A percentile compares a stretch with the other conserved stretches of the same genome.
Conservation (phyloP, 2,888 invertebrate species). For the Rhorus exstirpatorius region DNA sequence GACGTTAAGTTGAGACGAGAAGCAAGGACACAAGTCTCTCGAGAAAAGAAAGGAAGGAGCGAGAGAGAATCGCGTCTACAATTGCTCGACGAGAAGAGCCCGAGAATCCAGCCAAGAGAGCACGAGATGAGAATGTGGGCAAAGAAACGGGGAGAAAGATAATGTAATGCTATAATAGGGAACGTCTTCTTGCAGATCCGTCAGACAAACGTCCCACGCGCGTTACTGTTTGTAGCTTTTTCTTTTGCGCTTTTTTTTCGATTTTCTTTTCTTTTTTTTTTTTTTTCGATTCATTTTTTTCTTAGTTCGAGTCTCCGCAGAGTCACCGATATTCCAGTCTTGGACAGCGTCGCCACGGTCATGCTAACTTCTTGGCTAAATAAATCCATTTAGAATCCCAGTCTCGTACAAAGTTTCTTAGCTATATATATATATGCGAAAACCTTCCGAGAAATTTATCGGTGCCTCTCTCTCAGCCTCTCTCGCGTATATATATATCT, state of each 20-base stretch:
- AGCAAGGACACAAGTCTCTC: slow-evolving; percentile 32
- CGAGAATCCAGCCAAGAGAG: slow-evolving; percentile 44
- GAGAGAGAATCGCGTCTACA: slow-evolving; percentile 52
- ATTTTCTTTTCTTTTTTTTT: slow-evolving; percentile 9
- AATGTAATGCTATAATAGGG: slow-evolving; percentile 69
- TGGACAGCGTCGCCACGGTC: slow-evolving; percentile 5
- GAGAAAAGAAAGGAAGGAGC: not conserved
- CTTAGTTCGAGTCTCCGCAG: slow-evolving; percentile 12
- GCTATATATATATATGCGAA: slow-evolving; percentile 50
- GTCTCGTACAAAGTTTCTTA: slow-evolving; percentile 70
- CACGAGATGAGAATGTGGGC: slow-evolving; percentile 62
- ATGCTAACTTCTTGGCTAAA: slow-evolving; percentile 58
- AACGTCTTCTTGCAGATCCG: slow-evolving; percentile 67
- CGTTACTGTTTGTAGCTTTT: slow-evolving; percentile 56
- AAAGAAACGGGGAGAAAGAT: slow-evolving; percentile 69
- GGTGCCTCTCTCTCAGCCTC: slow-evolving; percentile 27
- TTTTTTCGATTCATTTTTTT: too few species aligned
- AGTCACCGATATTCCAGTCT: slow-evolving; percentile 48
- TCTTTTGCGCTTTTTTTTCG: slow-evolving; percentile 2
- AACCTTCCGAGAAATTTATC: slow-evolving; percentile 63
- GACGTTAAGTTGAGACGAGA: slow-evolving; percentile 39
- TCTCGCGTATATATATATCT: slow-evolving; percentile 5
- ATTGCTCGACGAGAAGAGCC: slow-evolving; percentile 53
- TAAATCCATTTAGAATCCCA: slow-evolving; percentile 73
- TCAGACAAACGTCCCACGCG: slow-evolving; percentile 69